Base-by-base conservation (phyloP, 2,888 invertebrate species). In the Erynnis tages region DNA sequence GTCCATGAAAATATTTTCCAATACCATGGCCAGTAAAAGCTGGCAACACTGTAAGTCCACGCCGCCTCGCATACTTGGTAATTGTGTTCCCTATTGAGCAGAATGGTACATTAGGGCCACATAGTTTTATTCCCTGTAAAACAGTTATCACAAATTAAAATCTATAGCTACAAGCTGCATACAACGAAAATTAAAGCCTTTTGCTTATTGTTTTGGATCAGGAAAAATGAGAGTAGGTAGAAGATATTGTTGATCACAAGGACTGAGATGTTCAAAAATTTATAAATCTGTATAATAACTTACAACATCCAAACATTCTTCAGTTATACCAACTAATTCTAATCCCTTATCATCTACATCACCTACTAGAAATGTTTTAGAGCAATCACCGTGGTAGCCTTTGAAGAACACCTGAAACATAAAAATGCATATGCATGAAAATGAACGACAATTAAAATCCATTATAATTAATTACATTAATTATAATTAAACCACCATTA, bases 351-450 rank as follows among this genome's bases (percentile, higher is more conserved):
- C 90, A 80, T 98, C 97, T 0, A 96, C 96, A 61, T 94, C 81
- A 0, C 97, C 98, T n/a, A 98, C 91, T 34, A 93, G 68, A 86
- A 94, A 97, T 14, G 97, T 97, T 71, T 93, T 93, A 2, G 97
- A 97, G 70, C 97, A 96, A 77, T 98, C 98, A 2, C 98, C 98
- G 85, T 98, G 98, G 77, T 92, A 95, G 4, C 97, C 97, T 76
- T 96, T 92, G 13, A 91, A 91, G 77, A 90, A 98, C 1, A 96
- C 93, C 94, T 95, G 64, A 47, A 75, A 72, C 47, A 19, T n/a
- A 10, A 5, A n/a, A n/a, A n/a, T n/a, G n/a, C n/a, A n/a, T n/a
- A n/a, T n/a, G n/a, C n/a, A n/a, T n/a, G n/a, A n/a, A n/a, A n/a
- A n/a, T n/a, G n/a, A n/a, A n/a, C n/a, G n/a, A n/a, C 10, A 32